Evolutionary conservation across 2,888 invertebrate species (phyloP), one percentile per base, ranked within the genome.

Genomic region (Catocala sponsa): DNA sequence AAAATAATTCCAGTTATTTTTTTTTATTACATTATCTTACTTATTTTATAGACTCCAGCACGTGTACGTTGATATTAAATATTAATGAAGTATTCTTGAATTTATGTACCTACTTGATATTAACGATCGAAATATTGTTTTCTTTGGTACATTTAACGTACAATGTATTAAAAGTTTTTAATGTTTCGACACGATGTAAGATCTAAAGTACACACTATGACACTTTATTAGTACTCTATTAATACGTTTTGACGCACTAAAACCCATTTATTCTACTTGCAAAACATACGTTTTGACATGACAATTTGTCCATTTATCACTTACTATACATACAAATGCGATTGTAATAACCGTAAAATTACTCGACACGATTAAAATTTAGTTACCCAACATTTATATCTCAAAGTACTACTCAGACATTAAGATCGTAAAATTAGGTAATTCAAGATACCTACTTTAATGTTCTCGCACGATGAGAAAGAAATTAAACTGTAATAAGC

Each of bases 401-500:
- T 41, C 2, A 6, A 38, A 55, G 48, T 57, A 47, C 12, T 15
- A 58, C n/a, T 47, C 0, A 46, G 33, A 59, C 54, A 51, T 12
- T 25, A 9, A 13, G 15, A 7, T 46, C 33, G 25, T 25, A 25
- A 25, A 10, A 48, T n/a, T 32, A 32, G 32, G 43, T 68, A 49
- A 64, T 53, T 54, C 32, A 6, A 47, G 15, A 59, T 70, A 66
- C n/a, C n/a, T n/a, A n/a, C 59, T 59, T 60, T 57, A 57, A 59
- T 66, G 48, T 49, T 10, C 47, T 55, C 54, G 54, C 7, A 46
- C 5, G 7, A 15, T n/a, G n/a, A 32, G 53, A 47, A 50, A n/a
- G n/a, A 55, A 57, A 67, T 56, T 59, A 66, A 55, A 50, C n/a
- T 15, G 12, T 7, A 48, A 47, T 60, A 51, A 38, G 48, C 25